Evolutionary conservation across 1,140 invertebrate genomes (phyloP).

Genomic region (Atta texana): DNA sequence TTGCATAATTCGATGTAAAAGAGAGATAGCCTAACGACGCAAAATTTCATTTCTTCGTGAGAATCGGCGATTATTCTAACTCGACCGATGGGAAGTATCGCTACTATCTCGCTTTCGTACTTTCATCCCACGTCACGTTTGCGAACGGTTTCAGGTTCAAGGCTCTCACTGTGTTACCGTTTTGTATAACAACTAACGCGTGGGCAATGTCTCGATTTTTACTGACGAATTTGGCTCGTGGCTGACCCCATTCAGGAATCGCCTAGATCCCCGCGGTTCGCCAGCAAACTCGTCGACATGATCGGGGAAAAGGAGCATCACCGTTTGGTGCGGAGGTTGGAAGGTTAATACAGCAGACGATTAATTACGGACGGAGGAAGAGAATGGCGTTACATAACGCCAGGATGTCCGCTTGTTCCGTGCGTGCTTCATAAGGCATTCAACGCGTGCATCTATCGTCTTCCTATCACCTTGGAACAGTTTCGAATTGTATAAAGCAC

Average conservation of each 20-base stretch:
- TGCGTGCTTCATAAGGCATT: slow-evolving; percentile 68
- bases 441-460: slow-evolving; percentile 47
- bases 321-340: slow-evolving; percentile 15
- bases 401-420: slow-evolving; percentile 67
- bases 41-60: background rate
- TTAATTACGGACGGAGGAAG: slow-evolving; percentile 23
- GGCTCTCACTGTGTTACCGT: slow-evolving; percentile 55
- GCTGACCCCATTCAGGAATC: slow-evolving; percentile 41
- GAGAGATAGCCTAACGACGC: no score
- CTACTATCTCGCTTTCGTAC: slow-evolving; percentile 19
- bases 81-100: slow-evolving; percentile 19
- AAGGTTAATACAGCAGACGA: background rate
- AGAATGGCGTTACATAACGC: slow-evolving; percentile 64
- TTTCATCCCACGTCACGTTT: background rate
- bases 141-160: slow-evolving; percentile 71
- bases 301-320: slow-evolving; percentile 31
- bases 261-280: background rate
- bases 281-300: background rate
- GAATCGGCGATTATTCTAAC: slow-evolving; percentile 9
- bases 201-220: slow-evolving; percentile 61
- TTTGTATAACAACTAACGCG: slow-evolving; percentile 16
- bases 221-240: slow-evolving; percentile 40
- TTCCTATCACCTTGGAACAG: slow-evolving; percentile 66
- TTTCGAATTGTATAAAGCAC: slow-evolving; percentile 29
- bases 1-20: background rate